Base-by-base conservation (phyloP, 2,888 invertebrate genomes). In the Chrysina gloriosa region DNA sequence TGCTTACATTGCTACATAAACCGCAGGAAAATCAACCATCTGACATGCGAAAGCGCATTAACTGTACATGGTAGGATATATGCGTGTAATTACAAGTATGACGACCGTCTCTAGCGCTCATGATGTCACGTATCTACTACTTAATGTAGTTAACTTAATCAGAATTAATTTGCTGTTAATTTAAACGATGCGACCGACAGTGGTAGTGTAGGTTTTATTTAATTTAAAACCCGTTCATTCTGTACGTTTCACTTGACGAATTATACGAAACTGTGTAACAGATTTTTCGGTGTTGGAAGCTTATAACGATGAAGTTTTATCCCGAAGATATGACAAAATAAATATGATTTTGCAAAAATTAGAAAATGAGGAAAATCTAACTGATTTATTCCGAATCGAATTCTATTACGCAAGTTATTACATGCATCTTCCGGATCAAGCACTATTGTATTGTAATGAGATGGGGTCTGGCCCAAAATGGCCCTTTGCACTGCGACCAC, bases 101-200 rank as follows among this genome's bases (percentile, higher is more conserved):
- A 76, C 76, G 76, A 73, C 73, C 74, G 78, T 72, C 76, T 76
- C 69, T 34, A 11, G 72, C 58, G 76, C 76, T 77, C 75, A 76
- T 80, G 79, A 80, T 80, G 80, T 80, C 80, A 80, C 79, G 76
- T 78, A 80, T 79, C 78, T 77, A 78, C 77, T 80, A 79, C 77
- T 80, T 79, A 79, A 79, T 79, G 75, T 77, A 79, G 79, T 80
- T 81, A 81, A 80, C 79, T 80, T 80, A 81, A 81, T 81, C 81
- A 81, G 78, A 81, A 80, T 80, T 81, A 81, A 81, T 80, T 81
- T 77, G 80, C 77, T 78, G 79, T 78, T 81, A 81, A 81, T 81
- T 80, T 76, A 80, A 78, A 78, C 77, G 78, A 79, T 77, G 79
- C 75, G 76, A 76, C 79, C 78, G 77, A 75, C 79, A 58, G 58